These are phyloP conservation scores for Pogona vitticeps DNA, from an alignment of 2,113 vertebrate species.

Conservation along the genomic window DNA sequence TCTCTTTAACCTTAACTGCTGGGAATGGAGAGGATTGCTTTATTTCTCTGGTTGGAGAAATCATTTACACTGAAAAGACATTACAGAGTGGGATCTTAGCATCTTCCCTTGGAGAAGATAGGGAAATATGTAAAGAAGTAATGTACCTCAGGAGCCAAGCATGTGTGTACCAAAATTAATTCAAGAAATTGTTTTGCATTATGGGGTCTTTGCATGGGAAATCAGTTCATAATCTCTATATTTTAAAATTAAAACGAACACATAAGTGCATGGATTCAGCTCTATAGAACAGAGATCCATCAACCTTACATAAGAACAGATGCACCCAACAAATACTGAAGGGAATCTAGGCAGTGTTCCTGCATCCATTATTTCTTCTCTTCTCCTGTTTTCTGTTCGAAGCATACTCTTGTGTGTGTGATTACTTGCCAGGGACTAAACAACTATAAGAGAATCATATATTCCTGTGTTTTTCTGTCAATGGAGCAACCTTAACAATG, in stretches of 20 bases:
- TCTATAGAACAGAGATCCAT: too few relatives aligned
- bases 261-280: too few relatives aligned
- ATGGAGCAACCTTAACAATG: not conserved
- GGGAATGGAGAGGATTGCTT: slow-evolving; percentile 57
- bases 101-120: slow-evolving; percentile 51
- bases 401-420: not conserved
- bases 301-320: slow-evolving; percentile 5
- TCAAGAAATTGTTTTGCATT: slow-evolving; percentile 31
- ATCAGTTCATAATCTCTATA: slow-evolving; percentile 9
- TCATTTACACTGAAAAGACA: slow-evolving; percentile 49
- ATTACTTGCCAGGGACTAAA: not conserved
- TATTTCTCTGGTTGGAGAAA: slow-evolving; percentile 55
- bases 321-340: not conserved
- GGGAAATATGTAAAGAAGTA: slow-evolving; percentile 12
- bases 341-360: slow-evolving; percentile 26
- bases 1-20: slow-evolving; percentile 66
- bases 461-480: not conserved
- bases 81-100: not conserved
- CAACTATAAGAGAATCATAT: not conserved
- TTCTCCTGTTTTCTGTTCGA: slow-evolving; percentile 25
- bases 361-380: slow-evolving; percentile 37
- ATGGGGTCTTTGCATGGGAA: not conserved
- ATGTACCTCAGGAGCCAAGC: slow-evolving; percentile 33
- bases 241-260: slow-evolving; percentile 7
- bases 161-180: slow-evolving; percentile 30